Evolutionary conservation across 2,797 vertebrate genomes (phyloP).

Genomic region (Tangara arthus): DNA sequence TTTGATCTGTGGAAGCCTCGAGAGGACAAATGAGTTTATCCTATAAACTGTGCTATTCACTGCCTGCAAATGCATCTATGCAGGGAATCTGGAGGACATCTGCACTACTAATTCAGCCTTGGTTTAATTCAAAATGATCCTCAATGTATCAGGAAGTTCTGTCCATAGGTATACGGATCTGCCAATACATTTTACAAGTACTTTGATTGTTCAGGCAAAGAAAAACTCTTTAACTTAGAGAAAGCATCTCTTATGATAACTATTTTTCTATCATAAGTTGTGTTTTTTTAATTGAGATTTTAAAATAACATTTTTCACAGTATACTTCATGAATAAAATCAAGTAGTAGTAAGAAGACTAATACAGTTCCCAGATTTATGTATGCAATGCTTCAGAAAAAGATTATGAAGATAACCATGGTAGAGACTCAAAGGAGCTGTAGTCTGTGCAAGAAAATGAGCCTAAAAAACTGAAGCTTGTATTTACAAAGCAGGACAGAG

Average conservation of each 20-base stretch:
- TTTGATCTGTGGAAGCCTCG: neutral
- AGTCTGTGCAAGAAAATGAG: neutral
- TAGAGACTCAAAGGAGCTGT: neutral
- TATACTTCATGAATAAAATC: neutral
- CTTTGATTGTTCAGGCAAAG: neutral
- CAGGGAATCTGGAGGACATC: neutral
- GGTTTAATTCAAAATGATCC: neutral
- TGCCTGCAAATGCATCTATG: neutral
- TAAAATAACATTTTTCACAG: neutral
- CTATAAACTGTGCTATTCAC: neutral
- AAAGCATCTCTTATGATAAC: neutral
- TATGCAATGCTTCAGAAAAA: neutral
- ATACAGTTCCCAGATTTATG: neutral
- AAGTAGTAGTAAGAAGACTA: neutral
- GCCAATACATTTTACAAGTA: neutral
- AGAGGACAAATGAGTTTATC: neutral
- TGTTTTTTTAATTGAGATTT: neutral
- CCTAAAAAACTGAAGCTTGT: neutral
- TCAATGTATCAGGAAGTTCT: neutral
- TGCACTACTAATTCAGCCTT: neutral
- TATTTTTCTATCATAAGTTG: neutral
- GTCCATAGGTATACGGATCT: neutral
- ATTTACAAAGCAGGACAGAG: neutral
- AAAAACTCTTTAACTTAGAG: neutral
- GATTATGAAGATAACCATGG: neutral